Evolutionary conservation across 2,113 vertebrate genomes (phyloP).

Genomic region (Ctenomys sociabilis): DNA sequence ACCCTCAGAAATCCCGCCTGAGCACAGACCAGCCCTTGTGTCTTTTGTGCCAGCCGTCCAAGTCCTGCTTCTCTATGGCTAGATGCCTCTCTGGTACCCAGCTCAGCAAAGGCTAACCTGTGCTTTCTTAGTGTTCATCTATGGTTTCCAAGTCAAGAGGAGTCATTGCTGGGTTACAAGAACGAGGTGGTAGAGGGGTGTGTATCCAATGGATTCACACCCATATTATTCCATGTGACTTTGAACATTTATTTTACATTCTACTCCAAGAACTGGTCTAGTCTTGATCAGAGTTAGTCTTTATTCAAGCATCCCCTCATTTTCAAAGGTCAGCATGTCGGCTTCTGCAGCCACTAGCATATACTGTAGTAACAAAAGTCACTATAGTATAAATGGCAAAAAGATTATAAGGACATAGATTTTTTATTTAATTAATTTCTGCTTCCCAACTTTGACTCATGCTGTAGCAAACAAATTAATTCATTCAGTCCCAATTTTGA

Average conservation of each 20-base stretch:
- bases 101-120: not conserved
- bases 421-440: not conserved
- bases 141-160: not conserved
- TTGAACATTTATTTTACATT: constrained; percentile 11
- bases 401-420: not conserved
- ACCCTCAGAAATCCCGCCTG: not conserved
- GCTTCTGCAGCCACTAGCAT: not conserved
- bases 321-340: not conserved
- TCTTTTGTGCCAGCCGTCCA: not conserved
- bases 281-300: not conserved
- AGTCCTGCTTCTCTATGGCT: not conserved
- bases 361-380: not conserved
- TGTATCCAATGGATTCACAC: not conserved
- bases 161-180: not conserved
- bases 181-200: not conserved
- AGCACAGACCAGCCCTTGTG: not conserved
- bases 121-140: not conserved
- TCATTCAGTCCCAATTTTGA: not conserved
- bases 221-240: not conserved
- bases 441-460: not conserved
- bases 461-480: not conserved
- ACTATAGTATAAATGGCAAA: not conserved
- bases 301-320: not conserved
- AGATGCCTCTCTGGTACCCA: not conserved
- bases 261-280: not conserved